These are phyloP conservation scores for Nipponacmea schrenckii DNA, from an alignment of 2,888 invertebrate genomes.

Conservation along the genomic window DNA sequence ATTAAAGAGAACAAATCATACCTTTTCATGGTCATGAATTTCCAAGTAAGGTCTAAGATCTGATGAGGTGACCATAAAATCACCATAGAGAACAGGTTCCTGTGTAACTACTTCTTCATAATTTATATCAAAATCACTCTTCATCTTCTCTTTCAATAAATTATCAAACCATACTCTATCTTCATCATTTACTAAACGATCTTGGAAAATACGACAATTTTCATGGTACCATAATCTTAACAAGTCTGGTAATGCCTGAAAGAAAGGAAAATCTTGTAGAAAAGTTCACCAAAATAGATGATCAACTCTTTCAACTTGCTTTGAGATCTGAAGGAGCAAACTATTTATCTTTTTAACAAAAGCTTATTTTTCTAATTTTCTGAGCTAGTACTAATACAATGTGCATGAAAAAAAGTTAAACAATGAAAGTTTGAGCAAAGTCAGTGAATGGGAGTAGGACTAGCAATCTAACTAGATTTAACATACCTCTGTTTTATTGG, in stretches of 20 bases:
- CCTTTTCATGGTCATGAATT: slow-evolving; percentile 75
- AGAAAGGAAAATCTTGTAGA: not conserved
- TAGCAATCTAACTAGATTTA: not conserved
- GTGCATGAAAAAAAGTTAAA: no score
- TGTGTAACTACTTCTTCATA: slow-evolving; percentile 70
- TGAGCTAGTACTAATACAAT: no score
- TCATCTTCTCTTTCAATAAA: slow-evolving; percentile 70
- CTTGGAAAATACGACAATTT: slow-evolving; percentile 67
- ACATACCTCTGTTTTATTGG: slow-evolving; percentile 60
- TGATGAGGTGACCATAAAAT: slow-evolving; percentile 71
- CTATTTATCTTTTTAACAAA: no score
- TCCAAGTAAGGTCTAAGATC: slow-evolving; percentile 73
- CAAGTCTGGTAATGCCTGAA: slow-evolving; percentile 55
- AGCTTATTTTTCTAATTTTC: no score
- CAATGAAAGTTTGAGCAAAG: no score
- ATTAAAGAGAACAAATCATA: slow-evolving; percentile 58
- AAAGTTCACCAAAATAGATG: no score
- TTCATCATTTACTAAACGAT: slow-evolving; percentile 68
- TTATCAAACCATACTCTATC: slow-evolving; percentile 65
- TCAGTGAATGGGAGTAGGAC: no score
- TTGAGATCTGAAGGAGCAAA: no score
- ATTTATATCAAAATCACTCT: slow-evolving; percentile 71
- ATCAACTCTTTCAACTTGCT: no score
- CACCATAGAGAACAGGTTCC: slow-evolving; percentile 76
- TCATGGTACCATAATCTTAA: slow-evolving; percentile 69